phyloP scores from a whole-genome alignment of 1,140 invertebrate genomes.

The Cydia amplana region DNA sequence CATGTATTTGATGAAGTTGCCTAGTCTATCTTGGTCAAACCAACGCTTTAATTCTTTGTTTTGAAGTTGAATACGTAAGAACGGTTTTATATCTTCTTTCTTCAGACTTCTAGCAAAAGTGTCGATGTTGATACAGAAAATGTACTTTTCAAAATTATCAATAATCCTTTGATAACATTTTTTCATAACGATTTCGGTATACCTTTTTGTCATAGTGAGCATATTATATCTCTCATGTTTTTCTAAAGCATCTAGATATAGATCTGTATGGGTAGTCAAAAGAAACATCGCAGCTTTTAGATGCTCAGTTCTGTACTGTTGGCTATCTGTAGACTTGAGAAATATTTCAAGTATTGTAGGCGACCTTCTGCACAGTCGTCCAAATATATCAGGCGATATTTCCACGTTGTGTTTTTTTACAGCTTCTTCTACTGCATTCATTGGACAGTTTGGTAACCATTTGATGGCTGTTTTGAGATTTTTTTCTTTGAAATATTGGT shows the following conservation, averaged over 20 bases:
- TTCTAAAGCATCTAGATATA: constrained; percentile 30
- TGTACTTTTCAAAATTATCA: constrained; percentile 33
- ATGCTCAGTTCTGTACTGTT: neutral
- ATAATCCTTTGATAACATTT: constrained; percentile 33
- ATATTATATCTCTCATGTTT: neutral
- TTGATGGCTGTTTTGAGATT: constrained; percentile 20
- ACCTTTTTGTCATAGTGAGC: constrained; percentile 21
- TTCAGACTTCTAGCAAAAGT: constrained; percentile 33
- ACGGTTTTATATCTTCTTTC: constrained; percentile 33
- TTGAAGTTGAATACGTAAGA: constrained; percentile 12
- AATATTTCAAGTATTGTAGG: constrained; percentile 23
- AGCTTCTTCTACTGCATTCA: constrained; percentile 3
- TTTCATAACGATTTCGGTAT: constrained; percentile 33
- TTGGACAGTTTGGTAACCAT: constrained; percentile 33
- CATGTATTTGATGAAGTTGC: constrained; percentile 51
- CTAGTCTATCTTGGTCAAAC: constrained; percentile 45
- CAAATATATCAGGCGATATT: neutral
- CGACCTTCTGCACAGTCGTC: constrained; percentile 29
- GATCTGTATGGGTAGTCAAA: constrained; percentile 15
- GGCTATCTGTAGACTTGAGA: neutral
- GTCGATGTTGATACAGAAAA: constrained; percentile 18
- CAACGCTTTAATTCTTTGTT: constrained; percentile 36
- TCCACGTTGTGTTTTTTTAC: neutral
- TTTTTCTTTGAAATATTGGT: constrained; percentile 23
- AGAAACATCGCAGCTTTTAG: constrained; percentile 27